A percentile compares a stretch with the other conserved stretches of the same genome.
Conservation (phyloP, 2,888 invertebrate genomes). For the Hymenopus coronatus region DNA sequence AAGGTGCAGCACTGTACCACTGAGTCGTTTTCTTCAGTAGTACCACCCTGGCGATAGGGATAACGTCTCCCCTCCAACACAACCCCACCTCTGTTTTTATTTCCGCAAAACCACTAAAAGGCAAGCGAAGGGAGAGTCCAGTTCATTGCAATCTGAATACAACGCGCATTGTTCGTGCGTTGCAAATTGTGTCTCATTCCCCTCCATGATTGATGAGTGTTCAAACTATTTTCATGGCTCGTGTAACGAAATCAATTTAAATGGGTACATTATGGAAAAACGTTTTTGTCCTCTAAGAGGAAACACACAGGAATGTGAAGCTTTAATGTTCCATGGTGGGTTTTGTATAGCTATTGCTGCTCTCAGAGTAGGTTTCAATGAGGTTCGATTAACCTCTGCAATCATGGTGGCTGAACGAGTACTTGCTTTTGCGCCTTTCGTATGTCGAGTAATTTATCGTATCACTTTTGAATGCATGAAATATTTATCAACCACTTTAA, state of each 20-base stretch:
- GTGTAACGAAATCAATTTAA: slow-evolving; percentile 10
- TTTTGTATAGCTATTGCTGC: not conserved
- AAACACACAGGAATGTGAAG: not conserved
- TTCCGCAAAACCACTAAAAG: not conserved
- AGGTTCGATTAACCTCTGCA: not conserved
- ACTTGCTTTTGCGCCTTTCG: not conserved
- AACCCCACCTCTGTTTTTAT: not conserved
- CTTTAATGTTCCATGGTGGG: not conserved
- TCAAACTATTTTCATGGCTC: slow-evolving; percentile 21
- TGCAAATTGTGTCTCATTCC: slow-evolving; percentile 11
- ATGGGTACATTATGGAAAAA: slow-evolving; percentile 13
- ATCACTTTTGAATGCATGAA: no score
- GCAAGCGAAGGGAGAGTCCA: not conserved
- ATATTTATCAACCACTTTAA: no score
- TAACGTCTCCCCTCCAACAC: not conserved
- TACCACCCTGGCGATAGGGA: not conserved
- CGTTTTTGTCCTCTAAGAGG: not conserved
- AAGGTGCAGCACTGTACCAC: not conserved
- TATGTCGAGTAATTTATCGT: no score
- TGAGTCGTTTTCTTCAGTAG: not conserved
- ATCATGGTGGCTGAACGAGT: not conserved
- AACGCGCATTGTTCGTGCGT: slow-evolving; percentile 3
- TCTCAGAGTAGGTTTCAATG: not conserved
- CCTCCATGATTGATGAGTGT: slow-evolving; percentile 10
- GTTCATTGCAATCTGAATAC: not conserved